Conservation (phyloP, 2,113 vertebrate genomes). For the Trinectes maculatus region DNA sequence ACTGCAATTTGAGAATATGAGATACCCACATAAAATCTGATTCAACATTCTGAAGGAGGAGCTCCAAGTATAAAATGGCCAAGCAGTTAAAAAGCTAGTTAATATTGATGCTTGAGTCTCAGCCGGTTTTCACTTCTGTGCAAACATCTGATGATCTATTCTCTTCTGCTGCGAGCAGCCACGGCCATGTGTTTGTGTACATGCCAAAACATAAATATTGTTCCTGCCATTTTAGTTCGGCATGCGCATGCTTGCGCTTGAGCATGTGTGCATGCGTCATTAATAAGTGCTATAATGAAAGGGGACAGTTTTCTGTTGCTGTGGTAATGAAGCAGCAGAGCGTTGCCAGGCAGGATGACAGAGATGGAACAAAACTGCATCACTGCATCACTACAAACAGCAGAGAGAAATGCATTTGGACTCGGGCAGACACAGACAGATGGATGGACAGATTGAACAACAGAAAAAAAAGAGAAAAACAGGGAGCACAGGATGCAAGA, state of each 20-base stretch:
- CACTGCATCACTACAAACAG: slow-evolving; percentile 38
- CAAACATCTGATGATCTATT: slow-evolving; percentile 1
- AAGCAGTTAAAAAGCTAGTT: slow-evolving; percentile 33
- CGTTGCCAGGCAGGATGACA: slow-evolving; percentile 28
- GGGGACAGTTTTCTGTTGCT: slow-evolving; percentile 61
- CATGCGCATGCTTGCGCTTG: background rate
- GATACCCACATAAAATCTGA: too few species aligned
- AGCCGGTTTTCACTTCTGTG: background rate
- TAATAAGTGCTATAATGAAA: slow-evolving; percentile 60
- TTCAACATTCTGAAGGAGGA: slow-evolving; percentile 21
- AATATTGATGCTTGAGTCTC: background rate
- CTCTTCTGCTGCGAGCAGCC: background rate
- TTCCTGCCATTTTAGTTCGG: background rate
- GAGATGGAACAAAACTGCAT: slow-evolving; percentile 32
- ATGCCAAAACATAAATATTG: slow-evolving; percentile 15
- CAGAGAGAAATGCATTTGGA: slow-evolving; percentile 22
- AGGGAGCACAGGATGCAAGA: slow-evolving; percentile 25
- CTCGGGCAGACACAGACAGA: slow-evolving; percentile 23
- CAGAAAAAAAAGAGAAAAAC: background rate
- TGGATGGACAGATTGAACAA: slow-evolving; percentile 18
- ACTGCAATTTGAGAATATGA: too few species aligned
- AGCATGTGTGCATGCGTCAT: slow-evolving; percentile 24
- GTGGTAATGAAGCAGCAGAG: slow-evolving; percentile 61
- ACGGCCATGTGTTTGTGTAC: background rate
- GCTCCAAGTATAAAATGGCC: slow-evolving; percentile 16